These are phyloP conservation scores for Timema cristinae DNA, from an alignment of 2,888 invertebrate species.

Conservation along the genomic window DNA sequence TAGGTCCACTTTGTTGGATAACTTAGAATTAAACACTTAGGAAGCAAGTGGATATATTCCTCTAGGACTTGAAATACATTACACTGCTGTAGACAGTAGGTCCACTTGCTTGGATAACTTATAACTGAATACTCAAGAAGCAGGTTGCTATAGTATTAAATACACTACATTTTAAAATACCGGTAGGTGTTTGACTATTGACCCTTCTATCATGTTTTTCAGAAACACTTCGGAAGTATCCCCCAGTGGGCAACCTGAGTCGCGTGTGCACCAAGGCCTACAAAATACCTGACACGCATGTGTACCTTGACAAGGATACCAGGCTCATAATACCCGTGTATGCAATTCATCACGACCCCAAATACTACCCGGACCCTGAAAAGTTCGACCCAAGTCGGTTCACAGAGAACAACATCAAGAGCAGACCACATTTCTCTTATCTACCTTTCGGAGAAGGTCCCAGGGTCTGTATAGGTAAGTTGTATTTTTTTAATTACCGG, in stretches of 20 bases:
- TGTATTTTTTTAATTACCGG: background rate
- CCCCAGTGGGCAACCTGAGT: conserved; percentile 51
- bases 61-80: conserved; percentile 24
- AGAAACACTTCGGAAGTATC: conserved; percentile 59
- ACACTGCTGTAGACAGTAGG: conserved; percentile 18
- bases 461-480: conserved; percentile 52
- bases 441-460: conserved; percentile 56
- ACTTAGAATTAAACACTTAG: too few species aligned
- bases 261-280: conserved; percentile 52
- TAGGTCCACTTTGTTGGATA: too few species aligned
- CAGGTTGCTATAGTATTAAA: too few species aligned
- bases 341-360: conserved; percentile 55
- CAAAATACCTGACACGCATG: conserved; percentile 48
- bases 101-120: too few species aligned
- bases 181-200: too few species aligned
- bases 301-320: conserved; percentile 50
- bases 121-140: too few species aligned
- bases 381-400: conserved; percentile 57
- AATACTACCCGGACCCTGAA: conserved; percentile 54
- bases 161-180: too few species aligned
- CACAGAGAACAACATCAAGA: conserved; percentile 46
- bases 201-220: conserved; percentile 30
- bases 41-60: too few species aligned
- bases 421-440: conserved; percentile 48
- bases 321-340: conserved; percentile 53